Evolutionary conservation across 2,888 invertebrate genomes (phyloP), one percentile per base, ranked within the genome.

Genomic region (Atethmia centrago): DNA sequence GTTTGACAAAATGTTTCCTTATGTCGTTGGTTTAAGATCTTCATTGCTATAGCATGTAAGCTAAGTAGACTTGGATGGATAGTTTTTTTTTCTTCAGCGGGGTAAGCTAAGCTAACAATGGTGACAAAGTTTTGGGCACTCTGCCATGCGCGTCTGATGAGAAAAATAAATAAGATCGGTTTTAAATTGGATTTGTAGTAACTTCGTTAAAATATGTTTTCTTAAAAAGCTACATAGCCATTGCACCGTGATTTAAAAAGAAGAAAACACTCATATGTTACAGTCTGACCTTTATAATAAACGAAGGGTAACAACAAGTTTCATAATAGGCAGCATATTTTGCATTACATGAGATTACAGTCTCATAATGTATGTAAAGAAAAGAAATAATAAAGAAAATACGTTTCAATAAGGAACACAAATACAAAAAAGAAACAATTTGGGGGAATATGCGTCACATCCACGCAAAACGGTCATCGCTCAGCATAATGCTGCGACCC

Each of bases 21-120:
- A 55, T 25, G 5, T n/a, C 36, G 1, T 31, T 25, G 10, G 0
- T 4, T 68, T 65, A 40, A 55, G 58, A 69, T 66, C 62, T 62
- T 53, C 21, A 47, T 63, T 82, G 10, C 25, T 63, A 36, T 56
- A 12, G 21, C 28, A 16, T 25, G 8, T 2, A 42, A 25, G 2
- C 21, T 25, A 21, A 25, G 53, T 36, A 66, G 7, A 65, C 42
- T 65, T 58, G 3, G 10, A 77, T 56, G 47, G 36, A 47, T 56
- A 53, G 5, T 7, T 65, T 7, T 62, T 5, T 42, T 61, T 62
- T 56, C 36, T 64, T 65, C 16, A n/a, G 31, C 28, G 49, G 31
- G 4, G 14, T 62, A 55, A 49, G 62, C 31, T 74, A 59, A n/a
- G 49, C 12, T 59, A 53, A 56, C 47, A 64, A 68, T 55, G 59